Conservation (phyloP, 2,888 invertebrate species). For the Torymus aiolomorphi region DNA sequence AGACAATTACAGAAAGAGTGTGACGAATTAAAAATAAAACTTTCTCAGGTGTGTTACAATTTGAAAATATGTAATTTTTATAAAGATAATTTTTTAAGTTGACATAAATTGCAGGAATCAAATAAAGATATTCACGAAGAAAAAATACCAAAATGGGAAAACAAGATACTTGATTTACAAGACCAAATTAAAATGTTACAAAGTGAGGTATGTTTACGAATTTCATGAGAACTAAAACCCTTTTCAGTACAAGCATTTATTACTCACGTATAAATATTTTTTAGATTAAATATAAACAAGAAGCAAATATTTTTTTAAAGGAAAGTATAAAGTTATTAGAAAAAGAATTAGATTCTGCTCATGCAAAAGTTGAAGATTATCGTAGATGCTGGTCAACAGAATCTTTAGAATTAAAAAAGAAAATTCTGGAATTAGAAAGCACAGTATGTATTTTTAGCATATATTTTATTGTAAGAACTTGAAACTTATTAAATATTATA, state of each 20-base stretch:
- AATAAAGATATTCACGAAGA: constrained; percentile 58
- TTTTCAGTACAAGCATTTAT: constrained; percentile 9
- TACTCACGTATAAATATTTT: constrained; percentile 14
- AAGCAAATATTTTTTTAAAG: constrained; percentile 63
- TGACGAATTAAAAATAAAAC: constrained; percentile 62
- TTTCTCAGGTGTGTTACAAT: constrained; percentile 58
- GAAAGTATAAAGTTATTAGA: constrained; percentile 64
- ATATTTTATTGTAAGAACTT: background rate
- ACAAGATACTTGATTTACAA: constrained; percentile 61
- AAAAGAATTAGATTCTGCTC: constrained; percentile 61
- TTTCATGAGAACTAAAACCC: constrained; percentile 7
- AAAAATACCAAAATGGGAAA: constrained; percentile 60
- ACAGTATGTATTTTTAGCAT: constrained; percentile 59
- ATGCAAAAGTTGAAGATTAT: constrained; percentile 62
- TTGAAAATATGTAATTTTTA: background rate
- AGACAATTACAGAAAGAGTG: constrained; percentile 63
- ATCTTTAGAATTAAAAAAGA: constrained; percentile 63
- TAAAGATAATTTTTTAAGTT: constrained; percentile 11
- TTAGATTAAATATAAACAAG: constrained; percentile 65
- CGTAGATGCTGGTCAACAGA: constrained; percentile 61
- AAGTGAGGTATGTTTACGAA: constrained; percentile 62
- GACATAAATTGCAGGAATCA: constrained; percentile 57
- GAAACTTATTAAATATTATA: no score
- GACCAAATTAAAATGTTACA: constrained; percentile 64
- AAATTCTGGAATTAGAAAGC: constrained; percentile 65